Base-by-base conservation (phyloP, 2,797 vertebrate species). In the Pipistrellus pipistrellus region DNA sequence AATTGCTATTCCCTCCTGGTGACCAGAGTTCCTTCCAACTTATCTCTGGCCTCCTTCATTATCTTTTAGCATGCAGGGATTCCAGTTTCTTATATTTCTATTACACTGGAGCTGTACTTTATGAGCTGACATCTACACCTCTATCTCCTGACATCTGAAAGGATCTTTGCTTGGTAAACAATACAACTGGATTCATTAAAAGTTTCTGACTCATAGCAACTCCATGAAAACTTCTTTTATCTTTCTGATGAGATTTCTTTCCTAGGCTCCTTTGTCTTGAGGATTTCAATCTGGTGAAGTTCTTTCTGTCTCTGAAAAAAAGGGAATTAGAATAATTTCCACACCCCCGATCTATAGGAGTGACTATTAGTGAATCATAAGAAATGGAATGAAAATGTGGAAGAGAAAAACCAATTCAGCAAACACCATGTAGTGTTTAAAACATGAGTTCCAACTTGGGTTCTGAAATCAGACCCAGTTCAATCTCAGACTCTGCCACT, bases 91-190 rank as follows among this genome's bases (percentile, higher is more conserved):
- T 44, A 0, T 38, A 55, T 81, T 68, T 68, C 48, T 83, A 89
- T 95, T 72, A 95, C 11, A 57, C 72, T 21, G 82, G 66, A 91
- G 76, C 27, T 88, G 1, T 57, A 64, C 57, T 96, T 97, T 89
- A 82, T 76, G 68, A 96, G 20, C 30, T 96, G 72, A 92, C 76
- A 95, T 95, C 94, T 80, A 96, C 17, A 41, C 30, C 82, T 90
- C 80, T 92, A 75, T 91, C 82, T 97, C 94, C 90, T 80, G 83
- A 95, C 73, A 95, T 93, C 91, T 95, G 75, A 91, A 25, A 92
- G 76, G 83, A 94, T 94, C 87, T 97, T 94, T 86, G 90, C 82
- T 86, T 92, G 38, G 91, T 90, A 97, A 97, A 95, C 72, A 97
- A 94, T 69, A 94, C 35, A 88, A 83, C 55, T 30, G 6, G 77